Percentiles rank a stretch among this genome's conserved stretches.
These are phyloP conservation scores for Aplodontia rufa DNA, from an alignment of 2,113 vertebrate species.

Conservation along the genomic window DNA sequence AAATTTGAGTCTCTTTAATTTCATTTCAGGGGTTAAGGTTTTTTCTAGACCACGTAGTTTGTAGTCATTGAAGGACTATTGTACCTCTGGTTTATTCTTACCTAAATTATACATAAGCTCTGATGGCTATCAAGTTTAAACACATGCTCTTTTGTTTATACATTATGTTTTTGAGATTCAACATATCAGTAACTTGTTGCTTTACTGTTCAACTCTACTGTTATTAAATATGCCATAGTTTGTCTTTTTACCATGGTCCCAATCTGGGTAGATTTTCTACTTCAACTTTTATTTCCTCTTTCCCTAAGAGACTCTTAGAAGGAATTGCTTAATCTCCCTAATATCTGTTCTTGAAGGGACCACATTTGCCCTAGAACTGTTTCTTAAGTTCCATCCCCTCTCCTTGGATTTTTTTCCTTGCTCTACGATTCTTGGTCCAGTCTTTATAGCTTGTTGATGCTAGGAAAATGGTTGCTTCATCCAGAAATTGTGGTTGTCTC, in stretches of 20 bases:
- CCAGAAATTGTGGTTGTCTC: not conserved
- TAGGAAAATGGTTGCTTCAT: not conserved
- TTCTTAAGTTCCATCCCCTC: not conserved
- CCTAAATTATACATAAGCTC: not conserved
- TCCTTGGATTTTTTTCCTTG: not conserved
- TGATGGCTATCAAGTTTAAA: not conserved
- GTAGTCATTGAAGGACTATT: not conserved
- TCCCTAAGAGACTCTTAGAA: not conserved
- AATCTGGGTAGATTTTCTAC: not conserved
- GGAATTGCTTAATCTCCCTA: not conserved
- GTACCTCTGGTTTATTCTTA: not conserved
- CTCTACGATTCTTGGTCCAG: not conserved
- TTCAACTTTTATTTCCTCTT: not conserved
- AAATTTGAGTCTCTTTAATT: not conserved
- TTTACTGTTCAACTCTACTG: not conserved
- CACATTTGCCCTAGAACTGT: too few species aligned
- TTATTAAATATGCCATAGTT: not conserved
- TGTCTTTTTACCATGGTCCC: not conserved
- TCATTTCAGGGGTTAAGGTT: not conserved
- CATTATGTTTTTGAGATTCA: not conserved
- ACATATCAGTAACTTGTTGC: not conserved
- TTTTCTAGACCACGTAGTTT: not conserved
- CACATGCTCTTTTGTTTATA: too few species aligned
- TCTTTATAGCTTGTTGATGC: not conserved
- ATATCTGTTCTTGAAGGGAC: not conserved